phyloP scores from a whole-genome alignment of 1,140 invertebrate genomes.

The Amyelois transitella region DNA sequence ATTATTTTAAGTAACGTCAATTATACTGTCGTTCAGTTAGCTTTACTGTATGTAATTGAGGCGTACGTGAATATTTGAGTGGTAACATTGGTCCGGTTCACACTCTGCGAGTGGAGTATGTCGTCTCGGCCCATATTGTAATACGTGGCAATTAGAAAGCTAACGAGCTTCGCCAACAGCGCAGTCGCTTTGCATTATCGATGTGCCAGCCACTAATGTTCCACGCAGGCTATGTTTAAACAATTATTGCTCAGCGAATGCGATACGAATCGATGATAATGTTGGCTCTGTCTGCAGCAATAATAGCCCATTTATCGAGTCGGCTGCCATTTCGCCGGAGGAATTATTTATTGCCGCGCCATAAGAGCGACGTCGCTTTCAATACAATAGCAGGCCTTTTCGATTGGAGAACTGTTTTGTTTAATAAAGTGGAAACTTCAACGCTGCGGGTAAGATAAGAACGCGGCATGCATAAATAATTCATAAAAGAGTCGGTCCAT shows the following conservation, averaged over 20 bases:
- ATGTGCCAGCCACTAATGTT: conserved; percentile 50
- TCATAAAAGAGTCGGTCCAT: conserved; percentile 60
- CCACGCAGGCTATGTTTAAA: conserved; percentile 59
- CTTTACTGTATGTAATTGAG: conserved; percentile 25
- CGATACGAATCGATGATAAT: conserved; percentile 67
- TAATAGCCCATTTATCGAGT: conserved; percentile 69
- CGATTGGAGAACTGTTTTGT: conserved; percentile 48
- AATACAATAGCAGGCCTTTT: conserved; percentile 50
- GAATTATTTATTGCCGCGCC: conserved; percentile 65
- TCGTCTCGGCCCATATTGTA: background rate
- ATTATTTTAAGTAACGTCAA: conserved; percentile 47
- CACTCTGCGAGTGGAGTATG: background rate
- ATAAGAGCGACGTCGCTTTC: conserved; percentile 52
- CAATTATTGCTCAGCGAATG: conserved; percentile 59
- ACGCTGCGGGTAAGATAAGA: conserved; percentile 49
- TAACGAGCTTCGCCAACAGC: conserved; percentile 28
- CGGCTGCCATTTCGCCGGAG: conserved; percentile 49
- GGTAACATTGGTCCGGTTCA: conserved; percentile 9
- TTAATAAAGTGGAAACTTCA: conserved; percentile 66
- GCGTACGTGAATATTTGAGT: conserved; percentile 24
- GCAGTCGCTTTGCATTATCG: conserved; percentile 42
- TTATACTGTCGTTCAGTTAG: conserved; percentile 36
- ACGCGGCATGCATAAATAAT: conserved; percentile 62
- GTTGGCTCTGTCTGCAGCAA: conserved; percentile 59
- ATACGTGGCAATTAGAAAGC: conserved; percentile 32